Percentiles rank a stretch among this genome's conserved stretches.
Evolutionary conservation across 1,140 invertebrate species (phyloP).

Genomic region (Pogonus chalceus): DNA sequence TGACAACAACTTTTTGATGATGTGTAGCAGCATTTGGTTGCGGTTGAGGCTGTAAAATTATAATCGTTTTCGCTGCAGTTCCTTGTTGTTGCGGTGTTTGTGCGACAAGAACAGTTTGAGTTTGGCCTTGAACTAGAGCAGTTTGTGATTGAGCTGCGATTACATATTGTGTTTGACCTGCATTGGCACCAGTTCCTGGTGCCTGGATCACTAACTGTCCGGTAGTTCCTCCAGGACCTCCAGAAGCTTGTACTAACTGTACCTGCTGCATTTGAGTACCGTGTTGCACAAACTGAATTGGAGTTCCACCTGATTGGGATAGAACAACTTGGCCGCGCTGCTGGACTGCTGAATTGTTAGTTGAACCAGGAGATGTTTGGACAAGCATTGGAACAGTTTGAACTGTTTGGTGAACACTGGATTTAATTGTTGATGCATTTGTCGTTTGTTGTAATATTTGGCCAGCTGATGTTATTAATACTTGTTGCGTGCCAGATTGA

Average conservation of each 20-base stretch:
- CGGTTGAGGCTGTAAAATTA: slow-evolving; percentile 56
- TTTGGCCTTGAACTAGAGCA: slow-evolving; percentile 47
- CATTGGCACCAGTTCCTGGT: slow-evolving; percentile 40
- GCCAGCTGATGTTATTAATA: slow-evolving; percentile 14
- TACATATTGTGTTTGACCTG: slow-evolving; percentile 43
- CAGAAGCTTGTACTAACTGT: too few relatives aligned
- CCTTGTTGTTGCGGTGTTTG: slow-evolving; percentile 52
- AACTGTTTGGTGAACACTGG: slow-evolving; percentile 36
- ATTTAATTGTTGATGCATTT: slow-evolving; percentile 34
- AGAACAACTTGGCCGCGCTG: slow-evolving; percentile 33
- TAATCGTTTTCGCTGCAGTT: slow-evolving; percentile 56
- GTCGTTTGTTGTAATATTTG: slow-evolving; percentile 22
- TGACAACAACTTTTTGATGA: slow-evolving; percentile 46
- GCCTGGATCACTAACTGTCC: slow-evolving; percentile 30
- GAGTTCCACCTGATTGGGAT: slow-evolving; percentile 32
- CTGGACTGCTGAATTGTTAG: too few relatives aligned
- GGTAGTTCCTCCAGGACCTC: too few relatives aligned
- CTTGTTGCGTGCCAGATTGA: slow-evolving; percentile 13
- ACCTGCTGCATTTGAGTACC: slow-evolving; percentile 26
- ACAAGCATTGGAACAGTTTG: slow-evolving; percentile 38
- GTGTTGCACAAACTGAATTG: slow-evolving; percentile 27
- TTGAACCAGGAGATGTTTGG: slow-evolving; percentile 37
- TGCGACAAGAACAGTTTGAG: slow-evolving; percentile 50
- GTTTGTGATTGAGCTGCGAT: slow-evolving; percentile 48
- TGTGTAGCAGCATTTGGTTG: slow-evolving; percentile 23